These are phyloP conservation scores for Megaleporinus macrocephalus DNA, from an alignment of 2,113 vertebrate species.

Conservation along the genomic window DNA sequence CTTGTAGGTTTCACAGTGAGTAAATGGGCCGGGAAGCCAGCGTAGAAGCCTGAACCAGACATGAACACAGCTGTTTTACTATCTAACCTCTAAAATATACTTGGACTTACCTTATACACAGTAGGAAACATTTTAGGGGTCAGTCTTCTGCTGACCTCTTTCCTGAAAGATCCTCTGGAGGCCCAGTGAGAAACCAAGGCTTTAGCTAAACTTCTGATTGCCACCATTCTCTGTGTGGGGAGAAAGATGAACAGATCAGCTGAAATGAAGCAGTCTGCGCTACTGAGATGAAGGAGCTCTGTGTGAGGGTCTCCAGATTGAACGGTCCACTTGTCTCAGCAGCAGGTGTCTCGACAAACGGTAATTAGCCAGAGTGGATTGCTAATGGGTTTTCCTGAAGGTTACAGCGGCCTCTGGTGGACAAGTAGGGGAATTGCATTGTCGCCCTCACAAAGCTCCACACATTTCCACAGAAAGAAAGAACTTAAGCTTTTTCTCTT, in stretches of 20 bases:
- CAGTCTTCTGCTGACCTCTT: not conserved
- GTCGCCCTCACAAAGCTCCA: not conserved
- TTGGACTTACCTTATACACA: not conserved
- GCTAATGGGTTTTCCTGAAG: not conserved
- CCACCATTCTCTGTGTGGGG: slow-evolving; percentile 30
- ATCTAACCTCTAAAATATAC: too few species aligned
- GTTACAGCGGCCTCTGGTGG: not conserved
- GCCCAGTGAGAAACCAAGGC: not conserved
- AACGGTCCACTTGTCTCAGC: not conserved
- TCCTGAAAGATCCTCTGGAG: not conserved
- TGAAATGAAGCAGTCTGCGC: not conserved
- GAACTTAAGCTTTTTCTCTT: too few species aligned
- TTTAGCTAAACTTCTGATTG: slow-evolving; percentile 15
- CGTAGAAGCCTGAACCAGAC: not conserved
- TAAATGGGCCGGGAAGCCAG: too few species aligned
- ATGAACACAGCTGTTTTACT: not conserved
- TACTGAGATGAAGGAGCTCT: not conserved
- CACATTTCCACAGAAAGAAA: too few species aligned
- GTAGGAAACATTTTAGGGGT: not conserved
- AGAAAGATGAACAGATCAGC: not conserved
- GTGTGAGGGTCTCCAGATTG: not conserved
- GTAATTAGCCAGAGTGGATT: not conserved
- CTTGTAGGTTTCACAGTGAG: too few species aligned
- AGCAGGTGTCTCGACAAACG: not conserved
- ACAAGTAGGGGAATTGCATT: not conserved